Base-by-base conservation (phyloP, 2,797 vertebrate species). In the Rhinatrema bivittatum region DNA sequence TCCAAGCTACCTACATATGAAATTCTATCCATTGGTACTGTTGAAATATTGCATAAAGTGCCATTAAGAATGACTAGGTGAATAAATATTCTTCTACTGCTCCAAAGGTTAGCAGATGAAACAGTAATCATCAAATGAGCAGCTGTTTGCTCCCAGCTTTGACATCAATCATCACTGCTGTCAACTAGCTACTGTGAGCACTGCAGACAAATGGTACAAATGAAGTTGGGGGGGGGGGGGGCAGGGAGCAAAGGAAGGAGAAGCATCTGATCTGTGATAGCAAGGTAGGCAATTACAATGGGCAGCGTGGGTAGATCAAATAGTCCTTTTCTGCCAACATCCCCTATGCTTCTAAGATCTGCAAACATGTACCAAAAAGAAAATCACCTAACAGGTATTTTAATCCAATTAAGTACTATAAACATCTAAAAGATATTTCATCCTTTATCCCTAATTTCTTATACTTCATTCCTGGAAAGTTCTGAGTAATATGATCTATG, bases 21-120 rank as follows among this genome's bases (percentile, higher is more conserved):
- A 38, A 30, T 1, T 36, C 39, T 38, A 49, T 39, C 39, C 34
- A 18, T n/a, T 19, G 17, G 36, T 67, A 42, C 29, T 9, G 46
- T 38, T 19, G 21, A 56, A 63, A 36, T 3, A 12, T 47, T 8
- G 50, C 52, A 49, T 46, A 45, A 43, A 70, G 54, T 52, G 55
- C 48, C 54, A 68, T 52, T 53, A 71, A 50, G 60, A 17, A 4
- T 42, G 45, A 52, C 29, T 37, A 50, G 59, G 50, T 58, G 52
- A 76, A 56, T 45, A 60, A 53, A 53, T 49, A 64, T 50, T 67
- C 60, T 63, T 48, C 45, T n/a, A 58, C 66, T 20, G 45, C 64
- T 66, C 43, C 36, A 28, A 70, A 73, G 62, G 55, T 71, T 67
- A 61, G 58, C 54, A 75, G 70, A 70, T 35, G 57, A 70, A 84